Evolutionary conservation across 2,888 invertebrate species (phyloP).

Genomic region (Cephonodes hylas): DNA sequence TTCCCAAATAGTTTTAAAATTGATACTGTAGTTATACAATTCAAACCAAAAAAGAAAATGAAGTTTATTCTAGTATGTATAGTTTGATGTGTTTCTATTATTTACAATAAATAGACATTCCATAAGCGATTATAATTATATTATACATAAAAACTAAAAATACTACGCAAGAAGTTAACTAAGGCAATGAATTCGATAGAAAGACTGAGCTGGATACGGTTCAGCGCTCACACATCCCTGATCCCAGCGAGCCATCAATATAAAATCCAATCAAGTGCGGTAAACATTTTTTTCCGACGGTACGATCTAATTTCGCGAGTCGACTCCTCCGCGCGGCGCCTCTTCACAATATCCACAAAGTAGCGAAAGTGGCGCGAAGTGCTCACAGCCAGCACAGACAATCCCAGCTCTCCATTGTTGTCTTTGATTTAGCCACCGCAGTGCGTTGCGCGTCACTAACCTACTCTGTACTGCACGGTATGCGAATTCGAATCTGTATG

Average conservation of each 20-base stretch:
- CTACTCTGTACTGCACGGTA: conserved; percentile 20
- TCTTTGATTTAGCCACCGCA: conserved; percentile 66
- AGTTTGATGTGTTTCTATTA: no score
- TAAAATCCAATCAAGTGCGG: conserved; percentile 26
- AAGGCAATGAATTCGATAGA: no score
- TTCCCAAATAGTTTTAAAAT: no score
- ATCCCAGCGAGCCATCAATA: conserved; percentile 23
- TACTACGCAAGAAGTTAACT: no score
- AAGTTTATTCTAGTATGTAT: no score
- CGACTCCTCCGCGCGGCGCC: conserved; percentile 43
- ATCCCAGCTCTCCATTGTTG: conserved; percentile 66
- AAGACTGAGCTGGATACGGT: no score
- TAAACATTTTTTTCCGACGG: conserved; percentile 40
- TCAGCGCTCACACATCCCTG: conserved; percentile 10
- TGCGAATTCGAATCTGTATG: neutral
- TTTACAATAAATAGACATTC: no score
- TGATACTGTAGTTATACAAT: no score
- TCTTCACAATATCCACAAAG: conserved; percentile 65
- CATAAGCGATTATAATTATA: no score
- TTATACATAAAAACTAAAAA: no score
- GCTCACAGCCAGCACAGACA: conserved; percentile 61
- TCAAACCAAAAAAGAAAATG: no score
- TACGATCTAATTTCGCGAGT: conserved; percentile 65
- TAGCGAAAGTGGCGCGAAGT: conserved; percentile 74
- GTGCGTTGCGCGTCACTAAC: conserved; percentile 26